Evolutionary conservation across 2,113 vertebrate genomes (phyloP).

Genomic region (Butorides virescens): DNA sequence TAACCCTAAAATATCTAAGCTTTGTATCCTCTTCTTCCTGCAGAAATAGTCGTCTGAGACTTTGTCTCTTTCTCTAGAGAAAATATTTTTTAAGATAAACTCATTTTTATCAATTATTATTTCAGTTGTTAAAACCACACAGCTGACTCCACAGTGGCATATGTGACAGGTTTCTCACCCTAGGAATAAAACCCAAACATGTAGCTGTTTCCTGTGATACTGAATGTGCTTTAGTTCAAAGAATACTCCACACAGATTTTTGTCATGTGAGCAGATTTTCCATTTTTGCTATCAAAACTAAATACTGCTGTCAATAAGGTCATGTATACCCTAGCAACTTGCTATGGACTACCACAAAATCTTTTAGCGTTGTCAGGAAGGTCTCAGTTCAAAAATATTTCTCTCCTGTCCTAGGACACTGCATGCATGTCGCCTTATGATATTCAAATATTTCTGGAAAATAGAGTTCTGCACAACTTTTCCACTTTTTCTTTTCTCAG

Average conservation of each 20-base stretch:
- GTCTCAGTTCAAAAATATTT: background rate
- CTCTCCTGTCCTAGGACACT: background rate
- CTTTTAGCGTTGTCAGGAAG: background rate
- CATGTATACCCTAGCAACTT: background rate
- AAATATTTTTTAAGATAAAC: background rate
- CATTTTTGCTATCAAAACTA: background rate
- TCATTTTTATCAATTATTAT: background rate
- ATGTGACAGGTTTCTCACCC: background rate
- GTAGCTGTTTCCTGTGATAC: background rate
- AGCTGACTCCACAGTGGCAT: background rate
- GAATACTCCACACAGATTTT: background rate
- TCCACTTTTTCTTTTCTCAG: background rate
- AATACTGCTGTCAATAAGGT: background rate
- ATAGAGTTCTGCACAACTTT: background rate
- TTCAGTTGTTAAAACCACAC: background rate
- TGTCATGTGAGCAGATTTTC: background rate
- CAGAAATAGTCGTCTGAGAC: background rate
- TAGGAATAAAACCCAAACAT: background rate
- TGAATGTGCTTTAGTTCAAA: background rate
- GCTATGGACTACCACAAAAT: background rate
- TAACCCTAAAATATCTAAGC: background rate
- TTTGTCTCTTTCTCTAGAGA: background rate
- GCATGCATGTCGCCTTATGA: background rate
- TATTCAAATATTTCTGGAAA: background rate
- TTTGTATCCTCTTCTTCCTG: background rate